Percentiles rank a stretch among this genome's conserved stretches.
Evolutionary conservation across 2,888 invertebrate genomes (phyloP).

Genomic region (Calliopum simillimum): DNA sequence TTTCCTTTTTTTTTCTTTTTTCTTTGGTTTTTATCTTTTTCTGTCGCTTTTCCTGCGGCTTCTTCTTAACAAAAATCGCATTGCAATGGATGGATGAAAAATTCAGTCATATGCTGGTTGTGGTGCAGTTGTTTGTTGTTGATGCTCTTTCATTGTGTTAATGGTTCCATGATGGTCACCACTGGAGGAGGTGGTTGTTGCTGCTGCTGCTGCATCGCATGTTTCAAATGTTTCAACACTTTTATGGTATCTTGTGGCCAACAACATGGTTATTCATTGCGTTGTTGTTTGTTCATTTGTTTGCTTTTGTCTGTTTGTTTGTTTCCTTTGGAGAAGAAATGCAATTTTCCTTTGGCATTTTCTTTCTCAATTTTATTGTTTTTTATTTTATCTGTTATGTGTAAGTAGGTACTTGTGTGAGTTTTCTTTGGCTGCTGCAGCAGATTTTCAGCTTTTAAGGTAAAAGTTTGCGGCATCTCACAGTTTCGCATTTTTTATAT

Average conservation of each 20-base stretch:
- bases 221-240: conserved; percentile 31
- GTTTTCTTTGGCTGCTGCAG: neutral
- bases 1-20: neutral
- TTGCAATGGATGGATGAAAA: conserved; percentile 16
- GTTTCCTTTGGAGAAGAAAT: neutral
- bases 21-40: neutral
- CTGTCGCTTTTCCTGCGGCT: conserved; percentile 2
- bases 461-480: conserved; percentile 4
- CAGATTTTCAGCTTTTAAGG: neutral
- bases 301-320: neutral
- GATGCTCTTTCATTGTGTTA: conserved; percentile 7
- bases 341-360: neutral
- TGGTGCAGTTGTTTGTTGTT: conserved; percentile 3
- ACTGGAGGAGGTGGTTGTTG: conserved; percentile 5
- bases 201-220: neutral
- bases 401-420: neutral
- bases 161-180: conserved; percentile 8
- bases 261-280: conserved; percentile 5
- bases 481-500: neutral
- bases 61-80: neutral
- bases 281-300: conserved; percentile 5
- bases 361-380: neutral
- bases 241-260: conserved; percentile 34
- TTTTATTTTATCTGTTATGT: neutral
- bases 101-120: conserved; percentile 26